Evolutionary conservation across 30 jellyfish, hydroid and myxozoan genomes (phyloP), one percentile per base, ranked within the genome.

Genomic region (Hydractinia symbiolongicarpus): DNA sequence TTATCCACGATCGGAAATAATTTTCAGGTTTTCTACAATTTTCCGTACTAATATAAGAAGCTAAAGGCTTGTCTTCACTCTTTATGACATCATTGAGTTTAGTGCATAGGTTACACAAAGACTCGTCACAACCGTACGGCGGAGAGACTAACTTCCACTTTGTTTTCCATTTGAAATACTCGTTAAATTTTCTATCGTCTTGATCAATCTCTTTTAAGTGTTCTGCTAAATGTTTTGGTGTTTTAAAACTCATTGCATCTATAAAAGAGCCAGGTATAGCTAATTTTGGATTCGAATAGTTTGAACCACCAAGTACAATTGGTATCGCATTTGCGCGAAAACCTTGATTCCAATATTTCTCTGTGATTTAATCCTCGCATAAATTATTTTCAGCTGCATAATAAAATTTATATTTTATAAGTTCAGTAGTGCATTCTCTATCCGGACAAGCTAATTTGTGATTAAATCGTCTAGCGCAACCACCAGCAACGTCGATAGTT

Each of bases 181-280:
- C 89, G 69, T 85, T 89, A 70, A 83, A 89, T 56, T 89, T 87
- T 20, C 92, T 84, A 30, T 89, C 93, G 53, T 89, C 82, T 5
- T 81, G 67, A 69, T 89, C 97, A 11, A 89, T 82, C 51, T 84
- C 76, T 51, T 57, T 75, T 10, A 89, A 50, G 58, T 89, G 84
- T 8, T 81, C 79, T 15, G 80, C 95, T 13, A 89, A 69, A 14
- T 62, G 84, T 16, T 77, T 88, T 6, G 79, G 73, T 16, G 67
- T 84, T 61, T 81, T 66, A 60, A 89, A 89, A 64, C 77, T 84
- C 5, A 69, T 79, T 7, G 79, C 95, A 77, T 89, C 82, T 49
- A 89, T 89, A 55, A 64, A 89, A 4, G 95, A 84, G 51, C 97
- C 97, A 9, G 97, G 97, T 8, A 89, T 89, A 15, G 88, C 97